Evolutionary conservation across 2,888 invertebrate genomes (phyloP), one percentile per base, ranked within the genome.

Genomic region (Leptopterna dolabrata): DNA sequence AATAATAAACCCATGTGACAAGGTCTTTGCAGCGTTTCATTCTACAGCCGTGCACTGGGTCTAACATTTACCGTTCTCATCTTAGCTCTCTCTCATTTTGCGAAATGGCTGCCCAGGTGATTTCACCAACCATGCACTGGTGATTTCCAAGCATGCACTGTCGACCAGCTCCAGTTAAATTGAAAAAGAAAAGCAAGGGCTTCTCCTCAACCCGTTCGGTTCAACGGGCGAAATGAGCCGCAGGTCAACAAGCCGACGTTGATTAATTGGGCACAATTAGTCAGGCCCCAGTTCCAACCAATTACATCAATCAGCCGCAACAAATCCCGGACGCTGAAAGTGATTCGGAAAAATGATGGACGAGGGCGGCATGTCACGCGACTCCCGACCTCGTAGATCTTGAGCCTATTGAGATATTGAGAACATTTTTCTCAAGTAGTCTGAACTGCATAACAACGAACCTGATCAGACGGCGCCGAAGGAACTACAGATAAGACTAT

Each of bases 301-400:
- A 81, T 81, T 81, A 81, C 81, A 81, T 81, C 81, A 45, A 81
- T 81, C 81, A 81, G 51, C 30, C 73, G 71, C 71, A 30, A 30
- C 71, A 30, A 24, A 71, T 16, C n/a, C 51, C 51, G 51, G n/a
- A 51, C 51, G 63, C 63, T 63, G 63, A 9, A 63, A 63, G 63
- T 63, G 63, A 63, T 63, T 63, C 63, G 63, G 63, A 63, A 63
- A 63, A 63, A 63, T 73, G 73, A 73, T 73, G 30, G 73, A 73
- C 73, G 73, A 73, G 41, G 13, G 16, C 36, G 41, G n/a, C 73
- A 27, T 27, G 71, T 71, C 71, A 27, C 24, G 71, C 71, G 29
- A 71, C 24, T 27, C 71, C 27, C 29, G 19, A 71, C 24, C 71
- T 71, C 27, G 73, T 73, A 36, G 19, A 41, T 73, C 73, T 73